phyloP scores from a whole-genome alignment of 1,140 invertebrate genomes.

The Lasioglossum albipes region DNA sequence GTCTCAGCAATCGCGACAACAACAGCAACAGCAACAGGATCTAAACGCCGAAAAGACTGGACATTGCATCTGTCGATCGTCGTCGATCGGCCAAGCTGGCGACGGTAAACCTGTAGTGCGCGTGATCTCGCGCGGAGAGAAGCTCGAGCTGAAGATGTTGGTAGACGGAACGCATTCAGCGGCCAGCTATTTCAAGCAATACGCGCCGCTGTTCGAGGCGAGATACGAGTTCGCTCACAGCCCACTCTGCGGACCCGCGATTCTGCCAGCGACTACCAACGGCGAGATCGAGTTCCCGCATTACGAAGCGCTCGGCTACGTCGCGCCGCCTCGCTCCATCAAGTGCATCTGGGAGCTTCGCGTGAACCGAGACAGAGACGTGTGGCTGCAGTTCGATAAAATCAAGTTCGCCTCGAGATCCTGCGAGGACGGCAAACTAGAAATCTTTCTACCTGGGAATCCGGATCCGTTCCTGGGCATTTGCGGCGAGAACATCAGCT shows the following conservation, averaged over 20 bases:
- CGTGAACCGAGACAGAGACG: conserved; percentile 88
- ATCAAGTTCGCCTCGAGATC: conserved; percentile 89
- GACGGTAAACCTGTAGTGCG: conserved; percentile 72
- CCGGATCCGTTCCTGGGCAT: conserved; percentile 87
- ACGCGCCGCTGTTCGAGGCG: conserved; percentile 89
- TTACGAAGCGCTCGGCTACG: conserved; percentile 89
- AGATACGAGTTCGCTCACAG: conserved; percentile 93
- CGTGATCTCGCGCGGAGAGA: conserved; percentile 88
- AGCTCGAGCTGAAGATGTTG: conserved; percentile 88
- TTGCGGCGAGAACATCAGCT: conserved; percentile 90
- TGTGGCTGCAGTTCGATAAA: conserved; percentile 92
- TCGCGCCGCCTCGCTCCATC: conserved; percentile 86
- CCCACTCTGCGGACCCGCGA: conserved; percentile 90
- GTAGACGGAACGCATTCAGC: conserved; percentile 91
- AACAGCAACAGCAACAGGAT: conserved; percentile 13
- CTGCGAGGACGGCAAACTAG: conserved; percentile 91
- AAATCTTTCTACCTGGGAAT: conserved; percentile 87
- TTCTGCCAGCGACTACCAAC: conserved; percentile 87
- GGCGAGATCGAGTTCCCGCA: conserved; percentile 92
- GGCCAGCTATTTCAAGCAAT: conserved; percentile 92
- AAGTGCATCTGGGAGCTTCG: conserved; percentile 93
- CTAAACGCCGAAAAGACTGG: conserved; percentile 53
- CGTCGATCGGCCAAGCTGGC: conserved; percentile 45
- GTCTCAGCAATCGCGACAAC: background rate
- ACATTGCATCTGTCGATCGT: conserved; percentile 81